Percentiles rank a stretch among this genome's conserved stretches.
phyloP scores from a whole-genome alignment of 35 echinoderm and acorn worm genomes.

The Anneissia japonica region DNA sequence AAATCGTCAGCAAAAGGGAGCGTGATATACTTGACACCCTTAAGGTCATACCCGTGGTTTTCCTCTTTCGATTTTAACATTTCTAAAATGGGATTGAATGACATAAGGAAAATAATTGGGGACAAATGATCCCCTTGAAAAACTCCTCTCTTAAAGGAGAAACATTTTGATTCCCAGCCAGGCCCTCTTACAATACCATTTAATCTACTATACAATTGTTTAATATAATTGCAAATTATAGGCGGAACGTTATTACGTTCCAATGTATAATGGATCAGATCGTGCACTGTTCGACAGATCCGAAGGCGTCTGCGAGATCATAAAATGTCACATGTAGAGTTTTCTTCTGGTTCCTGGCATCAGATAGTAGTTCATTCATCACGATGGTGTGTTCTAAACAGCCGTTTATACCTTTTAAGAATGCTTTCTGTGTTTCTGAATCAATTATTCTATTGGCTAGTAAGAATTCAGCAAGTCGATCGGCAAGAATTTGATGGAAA shows the following conservation, averaged over 20 bases:
- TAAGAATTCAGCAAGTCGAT: neutral
- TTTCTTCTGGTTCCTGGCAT: constrained; percentile 21
- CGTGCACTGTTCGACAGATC: constrained; percentile 30
- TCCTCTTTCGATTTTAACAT: constrained; percentile 18
- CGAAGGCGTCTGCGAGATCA: constrained; percentile 26
- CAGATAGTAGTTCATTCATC: constrained; percentile 35
- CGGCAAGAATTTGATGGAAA: constrained; percentile 41
- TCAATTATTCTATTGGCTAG: constrained; percentile 14
- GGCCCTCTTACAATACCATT: constrained; percentile 17
- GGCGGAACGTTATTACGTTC: constrained; percentile 4
- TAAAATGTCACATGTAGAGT: constrained; percentile 39
- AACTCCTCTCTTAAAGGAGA: constrained; percentile 34
- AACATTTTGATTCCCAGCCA: constrained; percentile 12
- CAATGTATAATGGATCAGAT: constrained; percentile 19
- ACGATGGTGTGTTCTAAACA: constrained; percentile 28
- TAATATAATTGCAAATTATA: constrained; percentile 12
- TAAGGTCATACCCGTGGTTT: constrained; percentile 16
- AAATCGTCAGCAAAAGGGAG: constrained; percentile 53
- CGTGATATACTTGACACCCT: constrained; percentile 30
- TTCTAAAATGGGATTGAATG: constrained; percentile 37
- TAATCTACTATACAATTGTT: constrained; percentile 26
- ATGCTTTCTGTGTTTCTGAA: constrained; percentile 12
- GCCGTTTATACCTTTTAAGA: constrained; percentile 41
- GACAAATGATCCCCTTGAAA: constrained; percentile 51
- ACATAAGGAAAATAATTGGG: constrained; percentile 29